phyloP scores from a whole-genome alignment of 2,113 vertebrate genomes.

The Phylloscopus whistleri region DNA sequence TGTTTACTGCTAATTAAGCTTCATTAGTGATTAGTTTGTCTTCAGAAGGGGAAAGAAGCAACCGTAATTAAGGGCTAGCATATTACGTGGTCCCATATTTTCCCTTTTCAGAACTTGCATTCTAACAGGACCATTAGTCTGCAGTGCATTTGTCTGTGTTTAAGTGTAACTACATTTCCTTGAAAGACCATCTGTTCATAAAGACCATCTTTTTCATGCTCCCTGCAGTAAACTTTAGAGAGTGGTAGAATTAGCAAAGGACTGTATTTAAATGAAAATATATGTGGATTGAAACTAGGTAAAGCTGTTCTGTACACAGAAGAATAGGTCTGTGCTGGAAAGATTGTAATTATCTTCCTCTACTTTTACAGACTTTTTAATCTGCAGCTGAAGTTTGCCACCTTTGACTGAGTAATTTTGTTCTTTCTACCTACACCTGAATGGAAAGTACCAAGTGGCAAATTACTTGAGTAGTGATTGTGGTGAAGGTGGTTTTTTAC shows the following conservation, averaged over 20 bases:
- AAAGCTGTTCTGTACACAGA: not conserved
- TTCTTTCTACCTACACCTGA: conserved; percentile 38
- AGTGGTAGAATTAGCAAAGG: conserved; percentile 24
- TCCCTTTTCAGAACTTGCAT: conserved; percentile 58
- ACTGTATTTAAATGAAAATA: conserved; percentile 53
- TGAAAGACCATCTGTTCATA: conserved; percentile 78
- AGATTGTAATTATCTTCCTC: conserved; percentile 21
- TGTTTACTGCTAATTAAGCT: conserved; percentile 73
- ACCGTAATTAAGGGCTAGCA: conserved; percentile 66
- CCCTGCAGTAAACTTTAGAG: conserved; percentile 59
- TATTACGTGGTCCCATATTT: conserved; percentile 51
- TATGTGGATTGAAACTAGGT: conserved; percentile 12
- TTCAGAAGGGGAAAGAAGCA: conserved; percentile 57
- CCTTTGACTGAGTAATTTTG: conserved; percentile 45
- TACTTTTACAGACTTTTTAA: conserved; percentile 11
- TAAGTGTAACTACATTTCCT: conserved; percentile 71
- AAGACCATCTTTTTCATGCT: conserved; percentile 63
- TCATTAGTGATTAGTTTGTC: conserved; percentile 68
- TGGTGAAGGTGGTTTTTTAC: conserved; percentile 29
- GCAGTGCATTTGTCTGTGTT: conserved; percentile 76
- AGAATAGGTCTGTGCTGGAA: not conserved
- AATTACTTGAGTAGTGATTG: conserved; percentile 13
- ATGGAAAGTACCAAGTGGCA: conserved; percentile 5
- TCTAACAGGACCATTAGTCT: conserved; percentile 69
- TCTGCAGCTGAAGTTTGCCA: conserved; percentile 40